phyloP scores from a whole-genome alignment of 1,140 invertebrate genomes.

The Pectinophora gossypiella region DNA sequence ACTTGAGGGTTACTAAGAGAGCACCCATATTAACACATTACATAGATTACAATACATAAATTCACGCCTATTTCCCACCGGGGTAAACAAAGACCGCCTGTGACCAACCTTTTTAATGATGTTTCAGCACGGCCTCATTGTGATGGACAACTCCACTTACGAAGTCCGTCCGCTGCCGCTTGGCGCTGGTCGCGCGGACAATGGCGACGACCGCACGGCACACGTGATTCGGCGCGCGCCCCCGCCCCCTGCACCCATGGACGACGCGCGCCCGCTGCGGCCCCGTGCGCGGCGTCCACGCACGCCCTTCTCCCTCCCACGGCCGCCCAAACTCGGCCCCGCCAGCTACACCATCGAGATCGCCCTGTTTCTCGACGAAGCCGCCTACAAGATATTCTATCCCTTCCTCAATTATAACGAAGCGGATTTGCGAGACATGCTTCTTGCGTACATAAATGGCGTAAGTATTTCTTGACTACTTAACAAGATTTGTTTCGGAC shows the following conservation, averaged over 20 bases:
- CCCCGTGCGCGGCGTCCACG: conserved; percentile 34
- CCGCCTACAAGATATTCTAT: conserved; percentile 82
- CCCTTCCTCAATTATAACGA: conserved; percentile 81
- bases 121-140: conserved; percentile 78
- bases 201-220: conserved; percentile 45
- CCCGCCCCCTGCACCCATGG: conserved; percentile 44
- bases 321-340: conserved; percentile 45
- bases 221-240: conserved; percentile 77
- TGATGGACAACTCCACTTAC: conserved; percentile 78
- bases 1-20: no score
- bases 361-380: conserved; percentile 85
- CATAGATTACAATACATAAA: no score
- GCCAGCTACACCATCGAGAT: conserved; percentile 78
- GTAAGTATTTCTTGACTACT: no score
- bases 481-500: no score
- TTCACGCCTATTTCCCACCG: no score
- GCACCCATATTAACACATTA: no score
- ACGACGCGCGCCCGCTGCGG: conserved; percentile 45
- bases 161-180: conserved; percentile 79
- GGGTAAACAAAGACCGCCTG: no score
- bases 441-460: conserved; percentile 85
- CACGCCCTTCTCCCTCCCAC: conserved; percentile 32
- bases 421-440: conserved; percentile 80
- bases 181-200: conserved; percentile 37
- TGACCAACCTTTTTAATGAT: no score